Conservation (phyloP, 2,888 invertebrate species). For the Aradus depressus region DNA sequence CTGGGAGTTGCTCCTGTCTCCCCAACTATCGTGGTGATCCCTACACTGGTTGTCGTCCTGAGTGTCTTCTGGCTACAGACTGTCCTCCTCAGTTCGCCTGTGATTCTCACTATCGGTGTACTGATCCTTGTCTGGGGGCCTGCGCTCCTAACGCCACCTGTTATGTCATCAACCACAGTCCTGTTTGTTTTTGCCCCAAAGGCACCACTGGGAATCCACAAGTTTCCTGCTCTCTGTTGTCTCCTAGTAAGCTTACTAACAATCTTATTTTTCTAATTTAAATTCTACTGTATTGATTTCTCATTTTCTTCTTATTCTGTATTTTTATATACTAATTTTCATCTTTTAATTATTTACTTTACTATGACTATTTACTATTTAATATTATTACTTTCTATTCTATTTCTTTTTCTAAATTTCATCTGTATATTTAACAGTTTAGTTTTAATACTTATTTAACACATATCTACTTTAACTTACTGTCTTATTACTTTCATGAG, state of each 20-base stretch:
- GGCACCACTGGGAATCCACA: slow-evolving; percentile 55
- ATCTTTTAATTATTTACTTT: neutral
- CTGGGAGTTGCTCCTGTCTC: slow-evolving; percentile 48
- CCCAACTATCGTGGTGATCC: slow-evolving; percentile 49
- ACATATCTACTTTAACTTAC: too few species aligned
- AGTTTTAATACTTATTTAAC: neutral
- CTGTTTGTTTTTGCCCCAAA: slow-evolving; percentile 58
- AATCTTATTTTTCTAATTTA: slow-evolving; percentile 13
- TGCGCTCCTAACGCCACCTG: slow-evolving; percentile 49
- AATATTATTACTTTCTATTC: neutral
- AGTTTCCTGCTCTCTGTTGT: slow-evolving; percentile 38
- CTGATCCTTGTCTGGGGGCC: slow-evolving; percentile 35
- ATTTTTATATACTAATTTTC: slow-evolving; percentile 2
- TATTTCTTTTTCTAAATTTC: neutral
- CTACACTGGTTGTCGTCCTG: slow-evolving; percentile 45
- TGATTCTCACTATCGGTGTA: slow-evolving; percentile 56
- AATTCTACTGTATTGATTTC: too few species aligned
- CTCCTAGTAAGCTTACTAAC: slow-evolving; percentile 29
- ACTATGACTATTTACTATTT: neutral
- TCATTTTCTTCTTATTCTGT: neutral
- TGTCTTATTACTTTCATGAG: too few species aligned
- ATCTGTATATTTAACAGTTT: neutral
- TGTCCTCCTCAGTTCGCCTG: slow-evolving; percentile 52
- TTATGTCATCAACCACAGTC: slow-evolving; percentile 64
- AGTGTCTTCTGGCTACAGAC: slow-evolving; percentile 66